Percentiles rank a stretch among this genome's conserved stretches.
phyloP scores from a whole-genome alignment of 2,888 invertebrate species.

The Calliphora vomitoria region DNA sequence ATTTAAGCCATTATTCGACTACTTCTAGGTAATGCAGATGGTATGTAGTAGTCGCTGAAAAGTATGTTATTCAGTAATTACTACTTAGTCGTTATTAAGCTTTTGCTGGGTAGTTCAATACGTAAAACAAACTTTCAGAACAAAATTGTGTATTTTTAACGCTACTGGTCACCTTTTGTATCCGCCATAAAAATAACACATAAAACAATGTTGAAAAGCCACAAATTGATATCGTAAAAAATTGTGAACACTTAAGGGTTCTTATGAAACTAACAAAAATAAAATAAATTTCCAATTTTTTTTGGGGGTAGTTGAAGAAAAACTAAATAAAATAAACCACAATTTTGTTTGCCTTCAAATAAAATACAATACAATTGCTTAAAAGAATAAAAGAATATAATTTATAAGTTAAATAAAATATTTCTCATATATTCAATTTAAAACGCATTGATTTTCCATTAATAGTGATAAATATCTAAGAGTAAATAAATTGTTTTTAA shows the following conservation, averaged over 20 bases:
- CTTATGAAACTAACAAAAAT: slow-evolving; percentile 75
- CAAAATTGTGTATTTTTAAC: too few relatives aligned
- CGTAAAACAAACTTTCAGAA: too few relatives aligned
- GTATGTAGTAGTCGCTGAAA: too few relatives aligned
- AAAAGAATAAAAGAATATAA: not conserved
- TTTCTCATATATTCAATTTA: not conserved
- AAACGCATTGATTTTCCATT: slow-evolving; percentile 31
- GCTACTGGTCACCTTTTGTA: slow-evolving; percentile 51
- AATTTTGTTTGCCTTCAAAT: not conserved
- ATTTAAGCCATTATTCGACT: too few relatives aligned
- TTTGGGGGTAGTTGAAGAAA: slow-evolving; percentile 28
- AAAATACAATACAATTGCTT: not conserved
- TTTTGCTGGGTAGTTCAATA: too few relatives aligned
- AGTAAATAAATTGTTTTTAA: slow-evolving; percentile 5
- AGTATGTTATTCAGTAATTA: too few relatives aligned
- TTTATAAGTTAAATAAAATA: not conserved
- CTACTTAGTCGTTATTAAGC: too few relatives aligned
- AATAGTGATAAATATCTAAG: slow-evolving; percentile 15
- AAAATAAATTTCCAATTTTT: slow-evolving; percentile 64
- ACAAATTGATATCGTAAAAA: slow-evolving; percentile 78
- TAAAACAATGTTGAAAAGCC: slow-evolving; percentile 74
- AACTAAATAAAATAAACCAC: not conserved
- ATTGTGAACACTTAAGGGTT: slow-evolving; percentile 78
- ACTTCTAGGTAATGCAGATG: too few relatives aligned
- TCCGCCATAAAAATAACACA: slow-evolving; percentile 62